Evolutionary conservation across 2,888 invertebrate species (phyloP), one percentile per base, ranked within the genome.

Genomic region (Villa cingulata): DNA sequence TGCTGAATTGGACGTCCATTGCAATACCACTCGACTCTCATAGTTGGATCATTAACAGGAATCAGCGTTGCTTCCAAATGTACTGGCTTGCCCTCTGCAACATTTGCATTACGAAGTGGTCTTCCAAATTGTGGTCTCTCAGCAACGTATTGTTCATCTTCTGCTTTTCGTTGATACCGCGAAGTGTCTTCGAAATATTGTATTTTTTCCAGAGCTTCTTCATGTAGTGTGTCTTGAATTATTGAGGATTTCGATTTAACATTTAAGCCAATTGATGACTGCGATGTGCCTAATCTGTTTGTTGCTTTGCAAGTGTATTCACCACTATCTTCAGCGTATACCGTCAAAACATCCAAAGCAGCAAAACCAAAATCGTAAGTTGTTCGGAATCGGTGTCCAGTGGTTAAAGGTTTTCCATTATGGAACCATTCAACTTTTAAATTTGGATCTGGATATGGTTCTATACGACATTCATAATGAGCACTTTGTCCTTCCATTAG

Each of bases 11-110:
- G 94, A 59, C 83, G 77, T 45, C 94, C 96, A 70, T 98, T 91
- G 67, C 90, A 86, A 72, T 81, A 95, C 98, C 97, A 98, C 72
- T 97, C 96, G 12, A 98, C 92, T 56, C 84, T 83, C 96, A 98
- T 96, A 10, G 92, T 92, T 5, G 97, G 94, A 68, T 98, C 98
- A 60, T 96, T 95, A 36, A 96, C 89, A 0, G 98, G 98, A 1
- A 92, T 90, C 32, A 98, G 72, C 6, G 94, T 94, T 1, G 92
- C 92, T 71, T 95, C 95, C 57, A 96, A 72, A 67, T 95, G 95
- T 48, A 90, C 86, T 46, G 85, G 85, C 51, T 78, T 77, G 19
- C 92, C 92, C 72, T 96, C 95, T 14, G 83, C 76, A 16, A 89
- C 77, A 59, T 85, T 83, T 55, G 84, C 87, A 60, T 86, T 89